A percentile compares a stretch with the other conserved stretches of the same genome.
Evolutionary conservation across 2,888 invertebrate genomes (phyloP).

Genomic region (Metopia argyrocephala): DNA sequence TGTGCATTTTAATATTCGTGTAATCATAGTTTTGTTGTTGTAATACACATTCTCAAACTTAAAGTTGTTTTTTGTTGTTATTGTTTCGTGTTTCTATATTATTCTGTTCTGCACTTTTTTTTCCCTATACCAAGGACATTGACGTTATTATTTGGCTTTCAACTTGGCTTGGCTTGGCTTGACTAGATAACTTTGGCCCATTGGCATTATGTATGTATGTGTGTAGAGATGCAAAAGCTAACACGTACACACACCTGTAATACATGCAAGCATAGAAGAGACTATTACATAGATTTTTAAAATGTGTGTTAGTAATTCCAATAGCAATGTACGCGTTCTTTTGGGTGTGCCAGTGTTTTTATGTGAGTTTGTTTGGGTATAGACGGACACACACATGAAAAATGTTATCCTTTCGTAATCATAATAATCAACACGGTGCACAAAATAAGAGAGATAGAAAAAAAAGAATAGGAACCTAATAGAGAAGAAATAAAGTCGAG

Average conservation of each 20-base stretch:
- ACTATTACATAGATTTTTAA: too few species aligned
- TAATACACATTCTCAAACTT: slow-evolving; percentile 24
- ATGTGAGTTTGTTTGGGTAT: neutral
- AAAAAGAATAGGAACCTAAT: neutral
- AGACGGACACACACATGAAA: too few species aligned
- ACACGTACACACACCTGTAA: too few species aligned
- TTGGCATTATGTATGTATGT: slow-evolving; percentile 21
- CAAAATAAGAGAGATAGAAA: slow-evolving; percentile 14
- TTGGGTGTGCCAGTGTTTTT: neutral
- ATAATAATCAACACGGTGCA: slow-evolving; percentile 47
- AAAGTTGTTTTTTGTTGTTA: neutral
- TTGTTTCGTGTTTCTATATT: neutral
- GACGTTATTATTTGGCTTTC: slow-evolving; percentile 52
- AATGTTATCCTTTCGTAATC: slow-evolving; percentile 45
- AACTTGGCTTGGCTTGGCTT: slow-evolving; percentile 49
- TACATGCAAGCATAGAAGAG: too few species aligned
- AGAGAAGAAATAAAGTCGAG: slow-evolving; percentile 5
- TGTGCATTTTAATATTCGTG: neutral
- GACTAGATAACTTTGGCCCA: slow-evolving; percentile 43
- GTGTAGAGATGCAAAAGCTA: slow-evolving; percentile 4
- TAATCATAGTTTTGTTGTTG: slow-evolving; percentile 14
- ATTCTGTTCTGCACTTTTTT: neutral
- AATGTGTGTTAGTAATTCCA: too few species aligned
- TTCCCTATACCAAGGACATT: slow-evolving; percentile 39
- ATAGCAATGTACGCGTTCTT: neutral